Base-by-base conservation (phyloP, 1,140 invertebrate genomes). In the Varroa destructor region DNA sequence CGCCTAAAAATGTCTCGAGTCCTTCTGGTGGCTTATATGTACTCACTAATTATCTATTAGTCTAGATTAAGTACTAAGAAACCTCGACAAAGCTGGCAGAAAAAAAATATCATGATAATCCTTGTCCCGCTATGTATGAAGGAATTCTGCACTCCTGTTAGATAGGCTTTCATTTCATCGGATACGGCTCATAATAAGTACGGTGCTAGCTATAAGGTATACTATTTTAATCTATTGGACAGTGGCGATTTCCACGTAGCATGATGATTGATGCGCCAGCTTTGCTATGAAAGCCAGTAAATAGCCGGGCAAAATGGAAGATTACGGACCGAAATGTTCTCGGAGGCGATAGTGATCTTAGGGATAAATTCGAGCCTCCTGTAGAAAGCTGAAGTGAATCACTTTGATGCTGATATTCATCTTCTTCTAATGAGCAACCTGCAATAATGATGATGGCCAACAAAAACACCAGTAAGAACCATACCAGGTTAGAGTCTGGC, bases 361-460 rank as follows among this genome's bases (percentile, higher is more conserved):
- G 61, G 46, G 61, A 67, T 67, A 67, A 67, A 67, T 67, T 67
- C 40, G 61, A 67, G 61, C 61, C 61, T 40, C 61, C 61, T 40
- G 61, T 37, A 12, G 61, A 67, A 67, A 37, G 61, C 61, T 67
- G 61, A 67, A 67, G 61, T 40, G 61, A 43, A 43, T 37, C 61
- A 67, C 61, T 67, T 67, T 67, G 61, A 67, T 67, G 61, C 40
- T 67, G 61, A 67, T 67, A 67, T 43, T 67, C 61, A 37, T 67
- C 61, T 37, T 67, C 61, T 67, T 67, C 61, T 67, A 67, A 67
- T 40, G 61, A 67, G 61, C 61, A 67, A 67, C 61, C 61, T 67
- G 61, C 5, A 67, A 51, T 3, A 51, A 51, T 8, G 46, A 51
- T 8, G 8, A 8, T 8, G 8, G 8, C 46, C 46, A 8, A 25